Percentiles rank a stretch among this genome's conserved stretches.
Evolutionary conservation across 2,113 vertebrate species (phyloP).

Genomic region (Xyrauchen texanus): DNA sequence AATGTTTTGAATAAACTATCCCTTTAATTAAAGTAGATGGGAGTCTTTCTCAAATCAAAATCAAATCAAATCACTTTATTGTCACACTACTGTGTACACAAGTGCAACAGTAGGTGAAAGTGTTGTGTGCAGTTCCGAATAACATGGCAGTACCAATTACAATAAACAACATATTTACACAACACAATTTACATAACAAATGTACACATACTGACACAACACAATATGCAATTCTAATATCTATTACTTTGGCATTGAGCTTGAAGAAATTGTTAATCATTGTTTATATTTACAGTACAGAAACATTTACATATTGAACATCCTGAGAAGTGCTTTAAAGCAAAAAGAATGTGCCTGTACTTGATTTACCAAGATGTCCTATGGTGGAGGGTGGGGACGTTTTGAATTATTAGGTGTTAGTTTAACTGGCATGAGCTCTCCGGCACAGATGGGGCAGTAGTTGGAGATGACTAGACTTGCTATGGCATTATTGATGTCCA

Average conservation of each 20-base stretch:
- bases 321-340: neutral
- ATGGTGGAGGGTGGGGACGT: neutral
- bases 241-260: neutral
- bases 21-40: too few relatives aligned
- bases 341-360: neutral
- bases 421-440: slow-evolving; percentile 36
- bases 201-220: too few relatives aligned
- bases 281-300: neutral
- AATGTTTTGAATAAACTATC: too few relatives aligned
- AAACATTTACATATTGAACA: neutral
- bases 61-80: too few relatives aligned
- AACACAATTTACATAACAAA: too few relatives aligned
- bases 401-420: slow-evolving; percentile 18
- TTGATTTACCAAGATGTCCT: slow-evolving; percentile 17
- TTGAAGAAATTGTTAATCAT: neutral
- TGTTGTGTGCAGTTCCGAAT: too few relatives aligned
- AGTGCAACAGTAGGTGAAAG: too few relatives aligned
- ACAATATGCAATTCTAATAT: too few relatives aligned
- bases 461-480: slow-evolving; percentile 24
- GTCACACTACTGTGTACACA: too few relatives aligned
- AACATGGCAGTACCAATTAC: too few relatives aligned
- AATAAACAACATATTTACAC: too few relatives aligned
- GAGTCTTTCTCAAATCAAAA: too few relatives aligned
- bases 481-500: slow-evolving; percentile 35
- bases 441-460: slow-evolving; percentile 51